phyloP scores from a whole-genome alignment of 2,888 invertebrate genomes.

The Lasioglossum morio region DNA sequence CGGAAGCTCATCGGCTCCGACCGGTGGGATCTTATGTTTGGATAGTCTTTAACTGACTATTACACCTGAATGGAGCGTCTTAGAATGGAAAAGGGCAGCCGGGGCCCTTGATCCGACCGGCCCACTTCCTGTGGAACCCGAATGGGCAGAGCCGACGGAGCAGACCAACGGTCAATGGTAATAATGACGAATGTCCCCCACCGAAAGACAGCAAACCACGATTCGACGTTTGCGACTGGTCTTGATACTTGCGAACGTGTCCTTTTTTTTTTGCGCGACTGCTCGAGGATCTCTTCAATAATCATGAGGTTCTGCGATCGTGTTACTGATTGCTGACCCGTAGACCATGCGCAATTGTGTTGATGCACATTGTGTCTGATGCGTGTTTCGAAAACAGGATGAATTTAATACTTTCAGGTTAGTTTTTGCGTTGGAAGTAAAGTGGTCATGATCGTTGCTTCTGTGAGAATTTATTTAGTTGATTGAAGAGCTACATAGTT shows the following conservation, averaged over 20 bases:
- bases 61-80: constrained; percentile 82
- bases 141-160: constrained; percentile 73
- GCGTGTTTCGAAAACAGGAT: neutral
- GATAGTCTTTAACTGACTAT: constrained; percentile 84
- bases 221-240: constrained; percentile 58
- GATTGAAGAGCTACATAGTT: too few relatives aligned
- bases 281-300: constrained; percentile 50
- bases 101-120: constrained; percentile 82
- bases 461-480: neutral
- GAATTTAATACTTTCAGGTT: neutral
- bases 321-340: constrained; percentile 22
- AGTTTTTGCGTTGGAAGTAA: neutral
- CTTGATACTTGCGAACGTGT: constrained; percentile 48
- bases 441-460: neutral
- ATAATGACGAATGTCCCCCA: constrained; percentile 81
- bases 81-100: constrained; percentile 80
- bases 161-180: constrained; percentile 78
- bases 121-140: constrained; percentile 83
- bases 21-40: constrained; percentile 79
- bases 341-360: neutral
- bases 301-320: constrained; percentile 55
- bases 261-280: constrained; percentile 17
- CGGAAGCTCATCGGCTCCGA: constrained; percentile 60
- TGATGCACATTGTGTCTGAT: too few relatives aligned
- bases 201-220: constrained; percentile 56